Evolutionary conservation across 2,797 vertebrate genomes (phyloP), one percentile per base, ranked within the genome.

Genomic region (Rachycentron canadum): DNA sequence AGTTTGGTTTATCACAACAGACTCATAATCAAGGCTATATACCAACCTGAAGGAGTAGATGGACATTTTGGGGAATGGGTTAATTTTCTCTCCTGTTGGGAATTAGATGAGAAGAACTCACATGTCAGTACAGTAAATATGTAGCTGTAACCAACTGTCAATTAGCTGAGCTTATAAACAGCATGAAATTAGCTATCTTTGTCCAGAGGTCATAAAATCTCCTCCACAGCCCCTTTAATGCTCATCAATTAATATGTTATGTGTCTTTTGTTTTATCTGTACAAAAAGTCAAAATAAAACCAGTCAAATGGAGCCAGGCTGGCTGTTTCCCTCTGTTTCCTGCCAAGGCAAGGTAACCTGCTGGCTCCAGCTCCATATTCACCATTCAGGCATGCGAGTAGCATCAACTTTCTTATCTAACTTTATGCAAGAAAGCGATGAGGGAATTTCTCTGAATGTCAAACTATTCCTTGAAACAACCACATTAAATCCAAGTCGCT

Each of bases 1-100:
- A n/a, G 70, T 65, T 30, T 3, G 30, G 70, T 77, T 72, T 36
- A 38, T 71, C 63, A 60, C 11, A 66, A 63, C 55, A 61, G 28
- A 65, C 19, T 53, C 23, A 50, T 5, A 32, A 4, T 14, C 25
- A 69, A 25, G 45, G 5, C 10, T 26, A 23, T 16, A 26, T 5
- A 17, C 45, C 38, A 57, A 32, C 8, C n/a, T 59, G 40, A 74
- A 82, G 34, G 53, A 53, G 36, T 11, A 72, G 28, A 21, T 60
- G 1, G 13, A 67, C 25, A 58, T 74, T 30, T 30, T 64, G 19
- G n/a, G 4, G 59, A 66, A 45, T n/a, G 8, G 1, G 5, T 28
- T 21, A 17, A 32, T 8, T 23, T 8, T 1, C 21, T 36, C 9
- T 34, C 61, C 16, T 43, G 21, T 3, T 2, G 13, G 56, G 8